phyloP scores from a whole-genome alignment of 2,888 invertebrate species.

The Orthonychiurus folsomi region DNA sequence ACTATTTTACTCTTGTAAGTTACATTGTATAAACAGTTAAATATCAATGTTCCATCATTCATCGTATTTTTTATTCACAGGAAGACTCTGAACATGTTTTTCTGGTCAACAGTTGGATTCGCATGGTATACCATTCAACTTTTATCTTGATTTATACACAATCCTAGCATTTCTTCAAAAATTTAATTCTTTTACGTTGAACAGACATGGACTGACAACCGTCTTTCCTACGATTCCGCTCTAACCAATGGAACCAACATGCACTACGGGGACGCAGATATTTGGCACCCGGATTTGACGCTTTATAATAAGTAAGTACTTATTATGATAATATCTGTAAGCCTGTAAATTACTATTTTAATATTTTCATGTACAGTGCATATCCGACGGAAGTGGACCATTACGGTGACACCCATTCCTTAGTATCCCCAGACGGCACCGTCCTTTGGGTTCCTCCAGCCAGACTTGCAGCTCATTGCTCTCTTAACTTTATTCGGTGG shows the following conservation, averaged over 20 bases:
- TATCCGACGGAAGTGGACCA: slow-evolving; percentile 53
- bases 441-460: slow-evolving; percentile 61
- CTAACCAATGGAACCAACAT: slow-evolving; percentile 58
- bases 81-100: slow-evolving; percentile 31
- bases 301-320: slow-evolving; percentile 53
- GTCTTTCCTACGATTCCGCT: slow-evolving; percentile 60
- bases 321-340: neutral
- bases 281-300: slow-evolving; percentile 70
- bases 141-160: neutral
- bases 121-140: slow-evolving; percentile 49
- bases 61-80: slow-evolving; percentile 19
- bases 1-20: slow-evolving; percentile 32
- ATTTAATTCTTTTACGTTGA: slow-evolving; percentile 14
- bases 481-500: slow-evolving; percentile 62
- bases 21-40: neutral
- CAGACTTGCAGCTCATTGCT: slow-evolving; percentile 57
- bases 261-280: slow-evolving; percentile 58
- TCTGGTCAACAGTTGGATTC: slow-evolving; percentile 45
- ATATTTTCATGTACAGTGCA: slow-evolving; percentile 47
- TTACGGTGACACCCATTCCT: slow-evolving; percentile 52
- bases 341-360: slow-evolving; percentile 6
- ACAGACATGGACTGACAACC: slow-evolving; percentile 67
- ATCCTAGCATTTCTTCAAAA: neutral
- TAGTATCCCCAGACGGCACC: slow-evolving; percentile 45
- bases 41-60: too few species aligned